Percentiles rank a stretch among this genome's conserved stretches.
These are phyloP conservation scores for Phylloscopus trochilus DNA, from an alignment of 2,113 vertebrate species.

Conservation along the genomic window DNA sequence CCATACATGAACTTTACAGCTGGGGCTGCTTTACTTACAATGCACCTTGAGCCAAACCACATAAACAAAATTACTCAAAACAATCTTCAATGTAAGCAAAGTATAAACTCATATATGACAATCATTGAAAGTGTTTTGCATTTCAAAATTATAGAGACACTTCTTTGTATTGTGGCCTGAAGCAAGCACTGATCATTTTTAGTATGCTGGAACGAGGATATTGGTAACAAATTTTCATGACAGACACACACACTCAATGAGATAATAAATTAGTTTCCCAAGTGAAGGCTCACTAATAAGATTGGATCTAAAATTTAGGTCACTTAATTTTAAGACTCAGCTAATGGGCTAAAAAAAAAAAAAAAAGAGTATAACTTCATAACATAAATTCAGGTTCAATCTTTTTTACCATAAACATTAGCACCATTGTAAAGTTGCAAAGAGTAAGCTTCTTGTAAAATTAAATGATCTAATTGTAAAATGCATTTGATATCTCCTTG, in stretches of 20 bases:
- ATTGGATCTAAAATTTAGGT: slow-evolving; percentile 51
- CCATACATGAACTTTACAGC: neutral
- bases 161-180: neutral
- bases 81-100: neutral
- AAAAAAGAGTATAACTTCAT: slow-evolving; percentile 18
- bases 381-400: slow-evolving; percentile 53
- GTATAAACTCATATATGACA: neutral
- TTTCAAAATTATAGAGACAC: neutral
- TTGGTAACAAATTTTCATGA: slow-evolving; percentile 42
- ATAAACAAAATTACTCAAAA: neutral
- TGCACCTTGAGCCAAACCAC: neutral
- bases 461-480: slow-evolving; percentile 46
- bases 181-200: slow-evolving; percentile 29
- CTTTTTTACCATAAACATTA: slow-evolving; percentile 44
- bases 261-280: slow-evolving; percentile 59
- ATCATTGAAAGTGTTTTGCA: neutral
- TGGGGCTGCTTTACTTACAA: neutral
- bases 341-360: slow-evolving; percentile 35
- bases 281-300: slow-evolving; percentile 54
- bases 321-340: slow-evolving; percentile 59
- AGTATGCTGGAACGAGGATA: slow-evolving; percentile 10
- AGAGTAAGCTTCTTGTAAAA: slow-evolving; percentile 54
- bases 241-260: slow-evolving; percentile 35
- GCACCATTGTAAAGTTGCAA: slow-evolving; percentile 37
- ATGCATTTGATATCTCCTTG: slow-evolving; percentile 23